Percentiles rank a stretch among this genome's conserved stretches.
Conservation (phyloP, 2,113 vertebrate species). For the Cavia porcellus region DNA sequence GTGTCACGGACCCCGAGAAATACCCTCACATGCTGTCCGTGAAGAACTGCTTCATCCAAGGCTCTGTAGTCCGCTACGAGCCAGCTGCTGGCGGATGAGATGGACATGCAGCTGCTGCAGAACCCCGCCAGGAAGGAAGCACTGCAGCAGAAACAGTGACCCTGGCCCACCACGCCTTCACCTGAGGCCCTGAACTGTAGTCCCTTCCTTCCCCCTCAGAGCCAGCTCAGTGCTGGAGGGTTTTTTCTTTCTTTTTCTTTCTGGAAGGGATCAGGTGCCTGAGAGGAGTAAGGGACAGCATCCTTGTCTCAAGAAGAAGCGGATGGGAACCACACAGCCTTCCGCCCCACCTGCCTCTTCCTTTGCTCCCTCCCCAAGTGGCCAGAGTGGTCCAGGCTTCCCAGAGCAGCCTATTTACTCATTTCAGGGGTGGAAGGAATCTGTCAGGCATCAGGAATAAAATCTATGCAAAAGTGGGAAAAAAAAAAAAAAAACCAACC, state of each 20-base stretch:
- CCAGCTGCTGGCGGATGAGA: conserved; percentile 95
- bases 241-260: background rate
- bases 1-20: conserved; percentile 96
- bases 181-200: background rate
- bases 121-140: conserved; percentile 96
- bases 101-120: conserved; percentile 96
- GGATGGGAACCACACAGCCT: background rate
- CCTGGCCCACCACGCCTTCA: no score
- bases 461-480: conserved; percentile 53
- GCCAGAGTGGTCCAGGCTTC: background rate
- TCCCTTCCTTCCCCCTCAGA: background rate
- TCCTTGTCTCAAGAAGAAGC: background rate
- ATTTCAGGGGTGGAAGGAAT: conserved; percentile 58
- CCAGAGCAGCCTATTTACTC: background rate
- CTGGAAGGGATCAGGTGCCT: conserved; percentile 1
- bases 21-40: conserved; percentile 97
- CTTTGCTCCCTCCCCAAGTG: background rate
- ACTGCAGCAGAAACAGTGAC: conserved; percentile 96
- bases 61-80: conserved; percentile 96
- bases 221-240: background rate
- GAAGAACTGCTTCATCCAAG: conserved; percentile 97
- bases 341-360: background rate
- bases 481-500: no score
- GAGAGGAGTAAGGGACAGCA: background rate
- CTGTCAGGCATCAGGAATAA: conserved; percentile 85